Evolutionary conservation across 1,140 invertebrate genomes (phyloP).

Genomic region (Zaprionus lachaisei): DNA sequence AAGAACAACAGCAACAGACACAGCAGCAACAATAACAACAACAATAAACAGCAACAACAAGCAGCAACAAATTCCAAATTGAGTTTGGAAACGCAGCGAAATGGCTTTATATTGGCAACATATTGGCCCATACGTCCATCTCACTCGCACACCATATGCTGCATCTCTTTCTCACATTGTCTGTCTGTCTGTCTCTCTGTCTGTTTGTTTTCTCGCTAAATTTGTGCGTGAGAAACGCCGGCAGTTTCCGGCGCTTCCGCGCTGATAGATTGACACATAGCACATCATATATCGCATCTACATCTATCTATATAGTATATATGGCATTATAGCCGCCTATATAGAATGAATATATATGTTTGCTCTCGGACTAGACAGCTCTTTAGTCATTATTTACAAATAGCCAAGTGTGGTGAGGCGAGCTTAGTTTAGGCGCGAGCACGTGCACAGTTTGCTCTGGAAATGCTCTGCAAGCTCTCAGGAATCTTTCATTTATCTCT

Average conservation of each 20-base stretch:
- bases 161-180: background rate
- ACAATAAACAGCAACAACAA: constrained; percentile 38
- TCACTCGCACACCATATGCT: background rate
- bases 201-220: background rate
- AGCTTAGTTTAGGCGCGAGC: background rate
- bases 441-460: constrained; percentile 2
- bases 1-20: constrained; percentile 28
- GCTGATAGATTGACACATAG: constrained; percentile 30
- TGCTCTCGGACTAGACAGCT: constrained; percentile 6
- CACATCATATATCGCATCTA: constrained; percentile 6
- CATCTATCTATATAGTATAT: constrained; percentile 7
- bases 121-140: constrained; percentile 46
- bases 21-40: constrained; percentile 32
- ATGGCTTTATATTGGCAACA: constrained; percentile 73
- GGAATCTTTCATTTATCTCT: background rate
- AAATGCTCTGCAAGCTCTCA: background rate
- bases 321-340: background rate
- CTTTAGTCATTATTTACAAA: constrained; percentile 23
- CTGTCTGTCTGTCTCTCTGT: background rate
- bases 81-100: constrained; percentile 73
- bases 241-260: constrained; percentile 44
- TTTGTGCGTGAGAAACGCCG: constrained; percentile 42
- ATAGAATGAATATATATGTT: constrained; percentile 10
- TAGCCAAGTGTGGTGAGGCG: background rate
- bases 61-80: constrained; percentile 52